Base-by-base conservation (phyloP, 1,140 invertebrate genomes). In the Heliconius congener region DNA sequence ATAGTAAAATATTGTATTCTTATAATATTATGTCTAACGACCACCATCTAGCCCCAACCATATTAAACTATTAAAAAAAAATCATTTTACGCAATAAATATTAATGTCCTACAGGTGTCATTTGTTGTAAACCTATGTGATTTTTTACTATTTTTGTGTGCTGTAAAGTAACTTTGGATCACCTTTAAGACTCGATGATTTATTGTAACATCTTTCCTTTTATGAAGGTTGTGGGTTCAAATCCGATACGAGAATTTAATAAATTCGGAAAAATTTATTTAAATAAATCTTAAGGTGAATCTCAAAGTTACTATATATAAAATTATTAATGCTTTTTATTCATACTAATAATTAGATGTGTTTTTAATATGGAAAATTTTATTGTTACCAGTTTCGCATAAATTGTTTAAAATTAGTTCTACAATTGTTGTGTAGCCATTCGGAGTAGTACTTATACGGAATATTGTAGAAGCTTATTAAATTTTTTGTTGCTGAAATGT, bases 381-480 rank as follows among this genome's bases (percentile, higher is more conserved):
- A 57, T 57, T 57, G 3, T 57, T 57, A 57, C 19, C 55, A 57
- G 55, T 23, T 57, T 57, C 55, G n/a, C 55, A 23, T 57, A 57
- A 57, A 57, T 23, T 57, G n/a, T 57, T 23, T 23, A 57, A 57
- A 66, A 66, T 66, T 66, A 66, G 27, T 27, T 3, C 60, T 9
- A 66, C 55, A 66, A 13, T 13, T 1, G 8, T 60, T 60, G 60
- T 66, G 55, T 57, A 57, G n/a, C 27, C n/a, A 57, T 57, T 57
- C 19, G 23, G 23, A 13, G 60, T 66, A 66, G 60, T 27, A 60
- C 42, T 46, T n/a, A 66, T 57, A 57, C 0, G 0, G 60, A 11
- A 30, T 11, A 57, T 57, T 57, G 23, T 66, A 30, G 60, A 66
- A 66, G 60, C 55, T 57, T 66, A 66, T 66, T 66, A 66, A 66